Conservation (phyloP, 1,140 invertebrate species). For the Hermatobates lingyangjiaoensis region DNA sequence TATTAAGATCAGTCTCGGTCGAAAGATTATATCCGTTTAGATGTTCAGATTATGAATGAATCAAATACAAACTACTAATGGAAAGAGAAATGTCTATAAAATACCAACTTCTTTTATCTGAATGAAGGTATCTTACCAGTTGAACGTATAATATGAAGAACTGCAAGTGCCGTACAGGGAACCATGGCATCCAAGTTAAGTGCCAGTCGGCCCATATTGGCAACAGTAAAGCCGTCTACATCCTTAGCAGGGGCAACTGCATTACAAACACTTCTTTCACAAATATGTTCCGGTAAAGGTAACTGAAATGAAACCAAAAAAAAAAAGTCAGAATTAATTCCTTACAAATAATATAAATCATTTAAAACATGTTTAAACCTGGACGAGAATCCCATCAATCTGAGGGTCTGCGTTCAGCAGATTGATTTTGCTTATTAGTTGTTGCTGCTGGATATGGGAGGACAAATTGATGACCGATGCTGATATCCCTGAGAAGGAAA, state of each 20-base stretch:
- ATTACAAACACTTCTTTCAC: conserved; percentile 58
- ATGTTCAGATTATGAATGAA: too few relatives aligned
- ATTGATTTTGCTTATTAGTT: too few relatives aligned
- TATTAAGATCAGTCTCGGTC: too few relatives aligned
- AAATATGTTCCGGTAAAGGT: conserved; percentile 55
- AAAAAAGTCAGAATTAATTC: background rate
- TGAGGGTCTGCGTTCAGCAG: conserved; percentile 43
- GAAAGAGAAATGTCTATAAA: too few relatives aligned
- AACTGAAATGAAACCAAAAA: conserved; percentile 24
- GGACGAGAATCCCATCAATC: conserved; percentile 70
- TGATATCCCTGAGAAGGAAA: too few relatives aligned
- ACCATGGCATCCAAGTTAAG: conserved; percentile 55
- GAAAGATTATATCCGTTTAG: too few relatives aligned
- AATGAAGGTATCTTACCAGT: conserved; percentile 14
- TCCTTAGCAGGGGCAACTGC: conserved; percentile 62
- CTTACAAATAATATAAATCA: background rate
- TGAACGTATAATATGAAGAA: conserved; percentile 53
- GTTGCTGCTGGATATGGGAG: too few relatives aligned
- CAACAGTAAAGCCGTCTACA: conserved; percentile 74
- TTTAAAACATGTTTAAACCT: conserved; percentile 24
- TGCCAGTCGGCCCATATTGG: conserved; percentile 54
- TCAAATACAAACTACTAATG: too few relatives aligned
- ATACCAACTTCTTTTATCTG: too few relatives aligned
- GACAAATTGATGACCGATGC: too few relatives aligned
- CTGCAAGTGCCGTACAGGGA: conserved; percentile 69